Base-by-base conservation (phyloP, 2,888 invertebrate species). In the Macrosoma leucophasiata region DNA sequence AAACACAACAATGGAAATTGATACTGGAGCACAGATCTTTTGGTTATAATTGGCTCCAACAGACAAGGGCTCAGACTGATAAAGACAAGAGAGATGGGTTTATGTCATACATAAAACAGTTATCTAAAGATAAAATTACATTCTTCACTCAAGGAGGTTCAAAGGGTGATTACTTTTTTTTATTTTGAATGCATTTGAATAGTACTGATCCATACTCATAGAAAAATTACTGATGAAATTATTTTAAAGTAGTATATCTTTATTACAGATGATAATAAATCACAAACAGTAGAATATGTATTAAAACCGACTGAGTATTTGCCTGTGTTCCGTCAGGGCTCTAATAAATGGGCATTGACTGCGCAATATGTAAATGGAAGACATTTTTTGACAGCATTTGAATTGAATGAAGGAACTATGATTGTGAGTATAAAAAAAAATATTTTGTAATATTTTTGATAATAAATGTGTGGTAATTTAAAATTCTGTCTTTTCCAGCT, bases 1-100 rank as follows among this genome's bases (percentile, higher is more conserved):
- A 89, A 45, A 89, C 89, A 19, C 89, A 91, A 43, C 95, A 96
- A 61, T 95, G 93, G 90, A 90, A 93, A 48, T 73, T 96, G 36
- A 73, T 95, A 15, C 73, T 96, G 33, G 95, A 96, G 63, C 91
- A 94, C 58, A 88, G 90, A 48, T 88, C 90, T 2, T 88, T 86
- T 45, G 89, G 89, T 30, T 93, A 92, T 61, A 88, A 89, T 29
- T 94, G 92, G 88, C 88, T 84, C 3, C 69, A 72, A 36, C 82
- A 81, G 50, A 70, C 60, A 10, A 52, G 71, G 39, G 60, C 64
- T 8, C 76, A 78, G 40, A 67, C 57, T 50, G 84, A 84, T 27
- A 81, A 60, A 34, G 75, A 79, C 19, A 84, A 77, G 33, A 72
- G 62, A 36, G 85, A 84, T 41, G 62, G 78, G n/a, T 82, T 85